Percentiles rank a stretch among this genome's conserved stretches.
phyloP scores from a whole-genome alignment of 1,140 invertebrate genomes.

The Tetranychus cinnabarinus region DNA sequence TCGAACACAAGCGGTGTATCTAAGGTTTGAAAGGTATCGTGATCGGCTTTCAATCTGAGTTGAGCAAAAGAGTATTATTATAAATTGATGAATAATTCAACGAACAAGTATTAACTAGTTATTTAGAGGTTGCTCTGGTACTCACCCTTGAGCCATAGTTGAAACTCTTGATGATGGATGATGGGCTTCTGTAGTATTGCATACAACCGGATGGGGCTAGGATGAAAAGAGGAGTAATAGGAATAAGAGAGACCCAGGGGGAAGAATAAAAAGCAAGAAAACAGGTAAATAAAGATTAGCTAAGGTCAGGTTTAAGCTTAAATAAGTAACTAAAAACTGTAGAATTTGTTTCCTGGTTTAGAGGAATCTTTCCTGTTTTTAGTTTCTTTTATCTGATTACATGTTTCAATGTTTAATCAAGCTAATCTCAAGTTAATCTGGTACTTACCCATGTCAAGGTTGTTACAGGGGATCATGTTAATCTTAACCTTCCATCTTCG shows the following conservation, averaged over 20 bases:
- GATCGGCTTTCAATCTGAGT: conserved; percentile 22
- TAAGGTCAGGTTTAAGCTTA: not conserved
- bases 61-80: not conserved
- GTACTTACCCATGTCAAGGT: conserved; percentile 22
- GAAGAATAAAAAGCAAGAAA: not conserved
- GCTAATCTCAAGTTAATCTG: not conserved
- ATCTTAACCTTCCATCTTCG: conserved; percentile 52
- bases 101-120: not conserved
- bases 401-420: not conserved
- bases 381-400: too few species aligned
- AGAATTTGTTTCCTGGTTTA: too few species aligned
- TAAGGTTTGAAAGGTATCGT: conserved; percentile 61
- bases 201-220: conserved; percentile 15
- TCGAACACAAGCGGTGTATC: conserved; percentile 60
- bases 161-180: conserved; percentile 24
- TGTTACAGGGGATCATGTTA: conserved; percentile 44
- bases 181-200: conserved; percentile 14
- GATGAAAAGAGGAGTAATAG: not conserved
- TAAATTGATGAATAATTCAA: not conserved
- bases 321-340: too few species aligned
- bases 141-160: conserved; percentile 30
- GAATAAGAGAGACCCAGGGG: not conserved
- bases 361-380: too few species aligned
- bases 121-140: not conserved
- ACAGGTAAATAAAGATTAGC: not conserved